Base-by-base conservation (phyloP, 2,797 vertebrate genomes). In the Callimico goeldii region DNA sequence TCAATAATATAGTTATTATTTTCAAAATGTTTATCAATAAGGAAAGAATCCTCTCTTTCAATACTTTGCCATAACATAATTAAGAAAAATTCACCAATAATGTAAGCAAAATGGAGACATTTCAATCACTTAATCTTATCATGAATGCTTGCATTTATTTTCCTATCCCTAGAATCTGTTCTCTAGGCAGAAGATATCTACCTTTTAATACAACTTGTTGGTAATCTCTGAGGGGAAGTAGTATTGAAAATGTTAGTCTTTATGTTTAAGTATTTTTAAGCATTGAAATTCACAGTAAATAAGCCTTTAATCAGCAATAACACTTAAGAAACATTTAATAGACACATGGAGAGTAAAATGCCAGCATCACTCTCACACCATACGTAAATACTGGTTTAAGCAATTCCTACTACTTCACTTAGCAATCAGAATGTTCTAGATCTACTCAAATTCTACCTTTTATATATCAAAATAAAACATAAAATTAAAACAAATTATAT, bases 351-450 rank as follows among this genome's bases (percentile, higher is more conserved):
- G n/a, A 91, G 22, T n/a, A 91, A 95, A 67, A 26, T 64, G 58
- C 61, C 58, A 75, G 26, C 64, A 61, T 80, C 36, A 57, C 2
- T 96, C 5, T 88, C 88, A 81, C 46, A 12, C 30, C 30, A 84
- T 9, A 87, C 88, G 36, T 61, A 96, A 90, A 87, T 82, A 91
- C 12, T 36, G 24, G 26, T 28, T 87, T 55, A 88, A 88, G 19
- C 36, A 80, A 84, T 92, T 80, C 22, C 36, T 91, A 77, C 57
- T 28, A 70, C 4, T 91, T 94, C 52, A 93, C 39, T 95, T 89
- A 92, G 82, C 33, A 88, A 57, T 95, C 64, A 97, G 61, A 94
- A 89, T 67, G 46, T 19, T 73, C 67, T 83, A 20, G 57, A 61
- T 58, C n/a, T 58, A 70, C 70, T 11, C 14, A 28, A 73, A 84